phyloP scores from a whole-genome alignment of 1,140 invertebrate genomes.

The Drosophila melanica region DNA sequence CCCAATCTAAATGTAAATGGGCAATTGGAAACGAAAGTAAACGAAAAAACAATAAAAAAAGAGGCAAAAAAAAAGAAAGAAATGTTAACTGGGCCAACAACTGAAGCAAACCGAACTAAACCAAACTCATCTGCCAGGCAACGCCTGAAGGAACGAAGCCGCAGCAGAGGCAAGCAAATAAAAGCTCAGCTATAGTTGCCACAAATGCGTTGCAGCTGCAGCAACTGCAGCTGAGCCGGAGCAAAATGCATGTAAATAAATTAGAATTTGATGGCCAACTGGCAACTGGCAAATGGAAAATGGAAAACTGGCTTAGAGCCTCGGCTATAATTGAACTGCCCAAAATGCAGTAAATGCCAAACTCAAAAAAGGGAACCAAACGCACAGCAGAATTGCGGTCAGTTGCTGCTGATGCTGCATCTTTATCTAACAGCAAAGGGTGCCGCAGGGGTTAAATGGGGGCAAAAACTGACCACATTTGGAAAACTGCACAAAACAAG shows the following conservation, averaged over 20 bases:
- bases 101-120: conserved; percentile 4
- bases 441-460: too few relatives aligned
- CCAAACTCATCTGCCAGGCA: neutral
- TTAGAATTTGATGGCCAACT: conserved; percentile 61
- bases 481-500: conserved; percentile 39
- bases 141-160: neutral
- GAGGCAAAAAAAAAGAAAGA: conserved; percentile 29
- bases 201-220: conserved; percentile 39
- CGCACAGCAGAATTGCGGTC: conserved; percentile 14
- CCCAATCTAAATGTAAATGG: conserved; percentile 77
- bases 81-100: conserved; percentile 51
- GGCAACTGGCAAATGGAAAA: conserved; percentile 1
- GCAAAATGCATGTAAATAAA: conserved; percentile 75
- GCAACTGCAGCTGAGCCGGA: neutral
- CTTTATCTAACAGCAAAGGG: too few relatives aligned
- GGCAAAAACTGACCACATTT: conserved; percentile 20
- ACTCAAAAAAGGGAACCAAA: conserved; percentile 3
- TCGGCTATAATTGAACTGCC: conserved; percentile 44
- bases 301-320: conserved; percentile 1
- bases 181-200: conserved; percentile 34
- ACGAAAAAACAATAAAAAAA: conserved; percentile 2
- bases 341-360: conserved; percentile 39
- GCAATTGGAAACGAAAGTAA: conserved; percentile 55
- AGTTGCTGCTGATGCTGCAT: neutral
- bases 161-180: conserved; percentile 27